A percentile compares a stretch with the other conserved stretches of the same genome.
Conservation (phyloP, 2,113 vertebrate species). For the Hucho hucho region DNA sequence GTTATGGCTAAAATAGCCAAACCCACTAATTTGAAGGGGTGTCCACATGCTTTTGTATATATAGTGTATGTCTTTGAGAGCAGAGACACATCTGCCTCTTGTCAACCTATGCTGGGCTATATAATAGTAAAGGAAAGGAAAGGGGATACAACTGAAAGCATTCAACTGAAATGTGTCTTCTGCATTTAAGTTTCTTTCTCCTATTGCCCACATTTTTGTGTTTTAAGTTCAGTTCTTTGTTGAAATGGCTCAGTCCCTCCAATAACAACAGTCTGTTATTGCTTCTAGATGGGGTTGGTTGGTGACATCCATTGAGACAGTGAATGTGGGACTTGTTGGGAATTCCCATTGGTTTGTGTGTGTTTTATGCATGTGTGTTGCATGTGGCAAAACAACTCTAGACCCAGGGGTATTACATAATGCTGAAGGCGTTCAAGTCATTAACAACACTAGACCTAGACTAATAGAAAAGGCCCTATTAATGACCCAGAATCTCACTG, state of each 20-base stretch:
- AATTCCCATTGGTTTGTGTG: no score
- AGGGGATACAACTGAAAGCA: no score
- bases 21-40: no score
- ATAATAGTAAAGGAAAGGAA: not conserved
- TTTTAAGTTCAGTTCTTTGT: not conserved
- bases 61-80: conserved; percentile 9
- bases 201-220: not conserved
- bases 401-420: no score
- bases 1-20: conserved; percentile 23
- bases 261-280: not conserved
- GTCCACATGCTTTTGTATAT: no score
- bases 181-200: not conserved
- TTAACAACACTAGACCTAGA: no score
- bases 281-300: not conserved
- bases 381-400: no score
- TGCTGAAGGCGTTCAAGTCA: no score
- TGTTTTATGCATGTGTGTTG: no score
- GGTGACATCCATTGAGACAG: not conserved
- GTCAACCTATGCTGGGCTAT: not conserved
- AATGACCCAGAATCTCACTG: not conserved
- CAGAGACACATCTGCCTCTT: not conserved
- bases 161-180: no score
- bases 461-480: no score
- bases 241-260: not conserved
- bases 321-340: not conserved